Evolutionary conservation across 2,113 vertebrate species (phyloP).

Genomic region (Prietella phreatophila): DNA sequence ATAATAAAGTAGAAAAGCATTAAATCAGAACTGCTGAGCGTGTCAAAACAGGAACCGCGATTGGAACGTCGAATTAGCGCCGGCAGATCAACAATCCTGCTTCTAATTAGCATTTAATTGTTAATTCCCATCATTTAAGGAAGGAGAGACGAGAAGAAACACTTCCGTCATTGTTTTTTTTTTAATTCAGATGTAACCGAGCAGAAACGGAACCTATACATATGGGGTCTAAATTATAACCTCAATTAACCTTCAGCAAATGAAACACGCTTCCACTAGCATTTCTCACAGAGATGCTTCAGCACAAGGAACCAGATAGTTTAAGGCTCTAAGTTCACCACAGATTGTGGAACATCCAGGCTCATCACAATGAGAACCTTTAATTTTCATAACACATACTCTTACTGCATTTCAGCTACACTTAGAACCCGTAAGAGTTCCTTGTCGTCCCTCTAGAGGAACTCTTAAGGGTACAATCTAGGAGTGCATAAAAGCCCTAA

Average conservation of each 20-base stretch:
- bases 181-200: conserved; percentile 79
- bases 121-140: conserved; percentile 71
- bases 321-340: not conserved
- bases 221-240: conserved; percentile 77
- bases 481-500: not conserved
- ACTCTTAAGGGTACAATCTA: not conserved
- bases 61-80: conserved; percentile 37
- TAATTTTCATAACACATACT: not conserved
- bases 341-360: not conserved
- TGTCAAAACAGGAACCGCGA: not conserved
- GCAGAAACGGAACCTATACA: conserved; percentile 78
- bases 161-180: conserved; percentile 40
- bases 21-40: conserved; percentile 33
- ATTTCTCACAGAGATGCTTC: conserved; percentile 53
- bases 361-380: not conserved
- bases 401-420: not conserved
- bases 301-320: not conserved
- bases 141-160: conserved; percentile 35
- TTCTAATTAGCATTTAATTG: conserved; percentile 80
- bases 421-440: not conserved
- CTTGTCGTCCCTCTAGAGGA: not conserved
- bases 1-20: not conserved
- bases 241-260: conserved; percentile 80
- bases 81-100: conserved; percentile 36
- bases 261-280: conserved; percentile 73